A percentile compares a stretch with the other conserved stretches of the same genome.
These are phyloP conservation scores for Parasteatoda lunata DNA, from an alignment of 2,888 invertebrate genomes.

Conservation along the genomic window DNA sequence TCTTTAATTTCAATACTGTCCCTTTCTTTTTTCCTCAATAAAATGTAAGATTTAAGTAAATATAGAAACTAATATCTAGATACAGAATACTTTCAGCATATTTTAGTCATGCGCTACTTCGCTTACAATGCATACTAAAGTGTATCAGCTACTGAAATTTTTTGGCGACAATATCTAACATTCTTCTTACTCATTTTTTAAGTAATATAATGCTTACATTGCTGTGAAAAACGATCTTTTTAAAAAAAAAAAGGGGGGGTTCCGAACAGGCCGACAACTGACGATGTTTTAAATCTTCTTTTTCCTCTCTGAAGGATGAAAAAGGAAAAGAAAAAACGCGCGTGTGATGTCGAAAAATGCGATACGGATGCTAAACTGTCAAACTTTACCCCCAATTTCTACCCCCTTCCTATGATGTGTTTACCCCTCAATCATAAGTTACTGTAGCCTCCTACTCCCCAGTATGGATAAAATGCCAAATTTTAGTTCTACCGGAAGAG, in stretches of 20 bases:
- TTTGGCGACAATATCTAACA: no score
- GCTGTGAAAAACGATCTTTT: constrained; percentile 2
- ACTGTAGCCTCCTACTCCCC: neutral
- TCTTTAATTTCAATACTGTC: no score
- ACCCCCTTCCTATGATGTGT: constrained; percentile 27
- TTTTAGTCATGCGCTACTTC: no score
- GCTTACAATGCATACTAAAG: no score
- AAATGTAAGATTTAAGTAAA: no score
- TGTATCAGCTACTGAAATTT: no score
- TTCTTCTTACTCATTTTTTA: no score
- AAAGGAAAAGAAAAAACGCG: neutral
- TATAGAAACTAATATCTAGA: no score
- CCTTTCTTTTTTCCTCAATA: no score
- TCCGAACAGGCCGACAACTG: neutral
- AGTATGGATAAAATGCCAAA: neutral
- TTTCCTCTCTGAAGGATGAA: constrained; percentile 5
- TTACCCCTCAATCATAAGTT: constrained; percentile 20
- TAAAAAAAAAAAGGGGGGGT: neutral
- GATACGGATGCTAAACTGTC: constrained; percentile 35
- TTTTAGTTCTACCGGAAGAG: constrained; percentile 3
- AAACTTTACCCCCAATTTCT: constrained; percentile 21
- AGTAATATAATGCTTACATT: neutral
- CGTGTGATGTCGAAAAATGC: constrained; percentile 33
- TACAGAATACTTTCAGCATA: no score
- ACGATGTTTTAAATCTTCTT: constrained; percentile 24